phyloP scores from a whole-genome alignment of 2,797 vertebrate species.

The Neoniphon sammara region DNA sequence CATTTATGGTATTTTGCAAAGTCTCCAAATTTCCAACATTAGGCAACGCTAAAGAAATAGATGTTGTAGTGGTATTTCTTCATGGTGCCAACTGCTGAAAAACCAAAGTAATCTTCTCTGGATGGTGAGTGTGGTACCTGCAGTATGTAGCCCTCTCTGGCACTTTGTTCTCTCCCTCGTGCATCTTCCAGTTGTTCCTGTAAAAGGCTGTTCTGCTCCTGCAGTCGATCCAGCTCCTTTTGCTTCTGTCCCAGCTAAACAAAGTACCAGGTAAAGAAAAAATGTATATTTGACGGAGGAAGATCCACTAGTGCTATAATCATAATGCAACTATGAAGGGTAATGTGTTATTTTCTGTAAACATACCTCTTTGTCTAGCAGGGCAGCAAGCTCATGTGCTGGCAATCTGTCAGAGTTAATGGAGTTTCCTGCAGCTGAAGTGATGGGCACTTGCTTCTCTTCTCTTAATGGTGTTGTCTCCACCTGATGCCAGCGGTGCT shows the following conservation, averaged over 20 bases:
- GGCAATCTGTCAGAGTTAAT: constrained; percentile 79
- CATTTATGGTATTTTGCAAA: background rate
- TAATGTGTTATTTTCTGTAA: background rate
- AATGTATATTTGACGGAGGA: background rate
- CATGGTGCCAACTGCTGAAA: background rate
- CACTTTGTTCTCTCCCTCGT: constrained; percentile 90
- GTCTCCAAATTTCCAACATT: background rate
- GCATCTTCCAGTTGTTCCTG: constrained; percentile 94
- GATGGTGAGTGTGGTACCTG: constrained; percentile 85
- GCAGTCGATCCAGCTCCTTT: constrained; percentile 90
- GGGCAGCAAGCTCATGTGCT: constrained; percentile 86
- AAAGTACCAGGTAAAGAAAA: background rate
- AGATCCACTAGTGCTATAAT: background rate
- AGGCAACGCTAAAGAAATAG: background rate
- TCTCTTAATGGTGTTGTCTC: constrained; percentile 94
- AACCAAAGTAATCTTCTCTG: background rate
- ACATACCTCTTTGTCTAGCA: constrained; percentile 93
- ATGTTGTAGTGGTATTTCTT: background rate
- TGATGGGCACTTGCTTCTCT: constrained; percentile 95
- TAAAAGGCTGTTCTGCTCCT: constrained; percentile 92
- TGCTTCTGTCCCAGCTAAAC: constrained; percentile 93
- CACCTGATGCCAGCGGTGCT: constrained; percentile 97
- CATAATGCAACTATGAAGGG: background rate
- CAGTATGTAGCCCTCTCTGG: constrained; percentile 94
- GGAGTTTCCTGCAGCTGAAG: constrained; percentile 55